Base-by-base conservation (phyloP, 1,140 invertebrate species). In the Micrasema minimum region DNA sequence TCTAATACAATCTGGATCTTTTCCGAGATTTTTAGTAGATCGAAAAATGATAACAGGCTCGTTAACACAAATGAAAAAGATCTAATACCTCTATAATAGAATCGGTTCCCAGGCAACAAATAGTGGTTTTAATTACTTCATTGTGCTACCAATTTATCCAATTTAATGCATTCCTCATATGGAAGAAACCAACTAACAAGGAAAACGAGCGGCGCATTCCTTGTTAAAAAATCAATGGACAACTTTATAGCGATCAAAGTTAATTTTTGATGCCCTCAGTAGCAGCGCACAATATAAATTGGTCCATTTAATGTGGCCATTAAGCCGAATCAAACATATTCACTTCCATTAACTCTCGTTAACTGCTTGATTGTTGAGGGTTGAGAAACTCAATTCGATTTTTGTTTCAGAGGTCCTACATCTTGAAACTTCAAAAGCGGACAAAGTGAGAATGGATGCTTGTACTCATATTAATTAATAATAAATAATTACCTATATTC, bases 221-320 rank as follows among this genome's bases (percentile, higher is more conserved):
- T 57, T 37, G 61, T 9, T 20, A 43, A 65, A 71, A 18, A 72
- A 72, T 66, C 66, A 66, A 66, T 55, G 51, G 23, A 43, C n/a
- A n/a, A 66, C 43, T 20, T 55, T 64, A n/a, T 31, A 22, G 37
- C n/a, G 23, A 50, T 41, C 53, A 23, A 16, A 12, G 45, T 62
- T 62, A 62, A 62, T 62, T 43, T 43, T 62, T 46, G n/a, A 62
- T 62, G 20, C 16, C 14, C 22, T 31, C 72, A 43, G 72, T 70
- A 74, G 72, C 68, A 20, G 48, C 66, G 22, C 50, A 62, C 55
- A 61, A 41, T 67, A 68, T 74, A 74, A 69, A 74, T 71, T 71
- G 72, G 67, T 64, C 65, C 72, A 71, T 69, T 74, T 68, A 69
- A 71, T 71, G 72, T 51, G 61, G 37, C 57, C 72, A 74, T 74